Percentiles rank a stretch among this genome's conserved stretches.
Conservation (phyloP, 64 coral and sea anemone species). For the Porites lutea region DNA sequence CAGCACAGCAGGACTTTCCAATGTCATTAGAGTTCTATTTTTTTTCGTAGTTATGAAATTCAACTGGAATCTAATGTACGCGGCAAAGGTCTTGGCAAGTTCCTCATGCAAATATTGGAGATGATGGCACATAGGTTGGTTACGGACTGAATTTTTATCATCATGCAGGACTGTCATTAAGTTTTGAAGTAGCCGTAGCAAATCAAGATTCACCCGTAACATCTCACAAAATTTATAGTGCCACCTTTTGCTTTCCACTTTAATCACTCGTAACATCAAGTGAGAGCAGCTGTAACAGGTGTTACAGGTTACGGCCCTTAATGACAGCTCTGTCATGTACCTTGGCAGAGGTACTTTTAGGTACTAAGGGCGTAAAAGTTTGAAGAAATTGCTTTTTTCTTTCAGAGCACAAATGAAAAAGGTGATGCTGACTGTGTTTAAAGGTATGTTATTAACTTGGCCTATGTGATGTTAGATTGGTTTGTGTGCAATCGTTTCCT, state of each 20-base stretch:
- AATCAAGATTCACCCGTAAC: too few relatives aligned
- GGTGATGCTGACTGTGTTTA: conserved; percentile 95
- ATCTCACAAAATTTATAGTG: too few relatives aligned
- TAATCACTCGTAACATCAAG: too few relatives aligned
- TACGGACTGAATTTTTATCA: neutral
- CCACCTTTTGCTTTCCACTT: too few relatives aligned
- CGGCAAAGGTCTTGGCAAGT: conserved; percentile 93
- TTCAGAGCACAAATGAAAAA: conserved; percentile 95
- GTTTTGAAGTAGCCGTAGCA: too few relatives aligned
- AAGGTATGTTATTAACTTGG: conserved; percentile 46
- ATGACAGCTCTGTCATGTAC: too few relatives aligned
- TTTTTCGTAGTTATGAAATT: conserved; percentile 91
- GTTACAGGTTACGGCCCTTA: too few relatives aligned
- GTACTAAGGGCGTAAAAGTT: neutral
- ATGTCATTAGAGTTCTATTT: neutral
- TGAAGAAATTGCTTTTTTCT: neutral
- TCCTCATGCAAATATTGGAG: conserved; percentile 97
- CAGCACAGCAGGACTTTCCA: neutral
- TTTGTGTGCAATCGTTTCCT: neutral
- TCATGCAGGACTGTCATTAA: neutral
- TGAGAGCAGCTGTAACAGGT: too few relatives aligned
- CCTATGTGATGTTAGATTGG: neutral
- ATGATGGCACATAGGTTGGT: conserved; percentile 91
- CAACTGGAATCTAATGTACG: conserved; percentile 84
- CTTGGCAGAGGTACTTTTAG: too few relatives aligned